phyloP scores from a whole-genome alignment of 1,140 invertebrate species.

The Cydia amplana region DNA sequence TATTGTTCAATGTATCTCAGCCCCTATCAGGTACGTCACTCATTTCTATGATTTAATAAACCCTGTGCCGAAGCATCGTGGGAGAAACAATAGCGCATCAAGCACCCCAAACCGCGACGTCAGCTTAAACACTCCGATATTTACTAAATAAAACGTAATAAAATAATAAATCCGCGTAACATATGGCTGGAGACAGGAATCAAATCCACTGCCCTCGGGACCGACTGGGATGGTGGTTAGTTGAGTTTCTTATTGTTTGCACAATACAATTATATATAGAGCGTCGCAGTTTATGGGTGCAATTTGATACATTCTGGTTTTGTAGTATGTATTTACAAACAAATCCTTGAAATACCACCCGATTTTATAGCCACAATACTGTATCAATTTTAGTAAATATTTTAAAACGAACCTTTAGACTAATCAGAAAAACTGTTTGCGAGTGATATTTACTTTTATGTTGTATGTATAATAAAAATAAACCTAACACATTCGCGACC shows the following conservation, averaged over 20 bases:
- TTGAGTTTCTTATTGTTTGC: constrained; percentile 4
- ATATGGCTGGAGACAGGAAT: constrained; percentile 58
- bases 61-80: constrained; percentile 53
- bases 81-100: constrained; percentile 72
- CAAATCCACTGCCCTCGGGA: constrained; percentile 12
- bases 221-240: not conserved
- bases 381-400: too few species aligned
- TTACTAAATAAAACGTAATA: constrained; percentile 77
- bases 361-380: too few species aligned
- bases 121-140: constrained; percentile 76
- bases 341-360: too few species aligned
- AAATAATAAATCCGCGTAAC: constrained; percentile 76
- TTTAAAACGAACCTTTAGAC: too few species aligned
- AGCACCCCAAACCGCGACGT: constrained; percentile 46
- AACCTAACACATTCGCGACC: too few species aligned
- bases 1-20: not conserved
- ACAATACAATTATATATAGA: not conserved
- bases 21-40: constrained; percentile 22
- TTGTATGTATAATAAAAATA: too few species aligned
- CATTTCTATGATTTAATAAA: constrained; percentile 25
- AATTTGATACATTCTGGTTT: not conserved
- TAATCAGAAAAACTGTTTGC: too few species aligned
- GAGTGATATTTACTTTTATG: too few species aligned
- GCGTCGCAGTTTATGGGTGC: not conserved
- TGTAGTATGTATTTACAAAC: too few species aligned